Conservation (phyloP, 2,113 vertebrate species). For the Notarius lentiginosus region DNA sequence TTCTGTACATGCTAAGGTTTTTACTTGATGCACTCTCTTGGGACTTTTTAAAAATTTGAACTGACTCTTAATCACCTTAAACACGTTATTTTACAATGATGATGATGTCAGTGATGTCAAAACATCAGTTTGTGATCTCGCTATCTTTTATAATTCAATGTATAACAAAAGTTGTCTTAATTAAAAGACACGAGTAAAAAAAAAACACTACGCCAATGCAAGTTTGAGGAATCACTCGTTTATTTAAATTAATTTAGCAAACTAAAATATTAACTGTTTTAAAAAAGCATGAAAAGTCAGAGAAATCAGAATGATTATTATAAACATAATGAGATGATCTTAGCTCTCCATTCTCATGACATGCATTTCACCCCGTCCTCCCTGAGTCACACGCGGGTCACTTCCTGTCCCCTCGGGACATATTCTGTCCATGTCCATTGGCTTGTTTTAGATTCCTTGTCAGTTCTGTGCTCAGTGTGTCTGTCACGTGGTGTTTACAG, state of each 20-base stretch:
- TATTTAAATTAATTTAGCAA: neutral
- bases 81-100: too few relatives aligned
- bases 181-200: neutral
- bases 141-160: too few relatives aligned
- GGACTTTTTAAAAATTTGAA: too few relatives aligned
- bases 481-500: constrained; percentile 36
- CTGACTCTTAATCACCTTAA: too few relatives aligned
- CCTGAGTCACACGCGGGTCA: constrained; percentile 1
- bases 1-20: too few relatives aligned
- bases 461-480: constrained; percentile 29
- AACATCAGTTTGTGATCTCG: too few relatives aligned
- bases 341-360: constrained; percentile 7
- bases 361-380: constrained; percentile 16
- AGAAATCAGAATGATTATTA: neutral
- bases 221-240: neutral
- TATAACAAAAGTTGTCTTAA: too few relatives aligned
- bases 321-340: constrained; percentile 28
- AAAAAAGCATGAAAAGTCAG: neutral
- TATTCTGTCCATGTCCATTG: constrained; percentile 20
- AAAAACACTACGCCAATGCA: neutral
- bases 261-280: too few relatives aligned
- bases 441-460: constrained; percentile 24
- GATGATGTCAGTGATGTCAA: too few relatives aligned
- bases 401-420: constrained; percentile 14
- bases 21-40: too few relatives aligned